These are phyloP conservation scores for Connochaetes taurinus DNA, from an alignment of 2,113 vertebrate genomes.

Conservation along the genomic window DNA sequence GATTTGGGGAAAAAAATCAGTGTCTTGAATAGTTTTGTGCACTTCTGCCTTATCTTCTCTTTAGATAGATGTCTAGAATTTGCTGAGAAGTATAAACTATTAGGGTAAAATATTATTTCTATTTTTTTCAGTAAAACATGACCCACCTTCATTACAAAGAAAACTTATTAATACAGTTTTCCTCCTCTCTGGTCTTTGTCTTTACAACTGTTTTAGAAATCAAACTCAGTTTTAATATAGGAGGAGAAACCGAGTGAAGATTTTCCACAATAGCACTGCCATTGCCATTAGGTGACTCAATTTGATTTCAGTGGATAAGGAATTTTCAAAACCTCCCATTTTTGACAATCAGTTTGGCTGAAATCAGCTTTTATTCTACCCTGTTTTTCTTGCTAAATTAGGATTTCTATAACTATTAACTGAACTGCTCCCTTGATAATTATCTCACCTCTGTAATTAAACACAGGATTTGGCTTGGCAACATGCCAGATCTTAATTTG, in stretches of 20 bases:
- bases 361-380: slow-evolving; percentile 41
- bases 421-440: slow-evolving; percentile 44
- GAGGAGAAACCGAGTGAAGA: neutral
- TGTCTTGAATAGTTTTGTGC: neutral
- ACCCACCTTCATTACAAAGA: neutral
- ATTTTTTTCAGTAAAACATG: neutral
- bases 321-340: neutral
- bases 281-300: neutral
- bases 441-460: slow-evolving; percentile 47
- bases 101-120: neutral
- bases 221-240: neutral
- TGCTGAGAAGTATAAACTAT: neutral
- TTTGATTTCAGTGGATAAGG: slow-evolving; percentile 1
- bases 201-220: neutral
- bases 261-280: neutral
- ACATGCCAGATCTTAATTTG: slow-evolving; percentile 14
- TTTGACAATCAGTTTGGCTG: slow-evolving; percentile 8
- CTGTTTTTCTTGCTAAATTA: slow-evolving; percentile 31
- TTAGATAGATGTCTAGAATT: neutral
- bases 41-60: neutral
- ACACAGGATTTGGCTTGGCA: neutral
- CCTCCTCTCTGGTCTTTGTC: neutral
- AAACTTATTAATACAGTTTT: neutral
- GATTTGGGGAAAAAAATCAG: neutral
- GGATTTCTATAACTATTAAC: slow-evolving; percentile 49